Conservation (phyloP, 2,888 invertebrate genomes). For the Ptychoptera contaminata region DNA sequence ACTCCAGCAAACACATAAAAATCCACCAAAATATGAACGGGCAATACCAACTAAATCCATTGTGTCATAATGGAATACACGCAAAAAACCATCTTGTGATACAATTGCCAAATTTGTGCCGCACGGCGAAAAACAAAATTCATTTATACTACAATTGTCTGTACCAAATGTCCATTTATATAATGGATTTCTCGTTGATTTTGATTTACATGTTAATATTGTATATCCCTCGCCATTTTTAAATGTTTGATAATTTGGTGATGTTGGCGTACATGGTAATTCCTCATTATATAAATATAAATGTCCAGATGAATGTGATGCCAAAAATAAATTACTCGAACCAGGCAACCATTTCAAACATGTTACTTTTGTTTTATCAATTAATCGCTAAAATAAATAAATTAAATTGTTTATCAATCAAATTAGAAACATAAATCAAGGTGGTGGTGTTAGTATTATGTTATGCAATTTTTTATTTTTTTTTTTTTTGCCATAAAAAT, state of each 20-base stretch:
- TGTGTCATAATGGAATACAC: conserved; percentile 93
- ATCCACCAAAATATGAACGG: conserved; percentile 94
- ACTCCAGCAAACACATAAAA: conserved; percentile 96
- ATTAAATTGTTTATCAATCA: neutral
- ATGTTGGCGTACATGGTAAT: conserved; percentile 72
- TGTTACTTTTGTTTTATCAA: conserved; percentile 48
- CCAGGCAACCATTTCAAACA: conserved; percentile 97
- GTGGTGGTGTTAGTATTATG: too few species aligned
- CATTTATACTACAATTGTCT: conserved; percentile 77
- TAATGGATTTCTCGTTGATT: conserved; percentile 91
- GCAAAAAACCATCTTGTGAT: conserved; percentile 84
- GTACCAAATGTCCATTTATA: conserved; percentile 76
- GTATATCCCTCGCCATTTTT: conserved; percentile 90
- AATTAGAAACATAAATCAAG: too few species aligned
- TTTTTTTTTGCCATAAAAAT: too few species aligned
- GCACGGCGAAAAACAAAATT: conserved; percentile 94
- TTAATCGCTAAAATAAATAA: conserved; percentile 23
- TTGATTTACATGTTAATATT: conserved; percentile 90
- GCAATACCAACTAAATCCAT: conserved; percentile 92
- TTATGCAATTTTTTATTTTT: too few species aligned
- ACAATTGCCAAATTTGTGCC: conserved; percentile 85
- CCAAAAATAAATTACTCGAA: conserved; percentile 83
- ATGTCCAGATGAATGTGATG: conserved; percentile 90
- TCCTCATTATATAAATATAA: conserved; percentile 97
- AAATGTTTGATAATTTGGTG: conserved; percentile 89